phyloP scores from a whole-genome alignment of 2,797 vertebrate genomes.

The Onychomys leucogaster region DNA sequence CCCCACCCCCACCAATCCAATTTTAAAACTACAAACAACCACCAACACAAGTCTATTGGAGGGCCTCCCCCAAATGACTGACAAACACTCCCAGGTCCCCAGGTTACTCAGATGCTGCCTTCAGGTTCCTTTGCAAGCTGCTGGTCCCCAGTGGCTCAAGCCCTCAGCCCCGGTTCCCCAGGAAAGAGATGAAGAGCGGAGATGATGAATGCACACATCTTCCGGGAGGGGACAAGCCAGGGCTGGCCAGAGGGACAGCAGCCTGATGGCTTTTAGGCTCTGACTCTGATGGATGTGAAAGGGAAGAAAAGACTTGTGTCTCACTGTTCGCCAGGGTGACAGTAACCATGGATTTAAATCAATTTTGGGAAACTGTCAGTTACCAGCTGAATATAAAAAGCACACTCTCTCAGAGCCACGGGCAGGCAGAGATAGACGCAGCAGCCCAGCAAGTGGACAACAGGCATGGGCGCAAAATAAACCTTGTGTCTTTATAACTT shows the following conservation, averaged over 20 bases:
- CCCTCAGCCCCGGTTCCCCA: neutral
- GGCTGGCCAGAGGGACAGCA: neutral
- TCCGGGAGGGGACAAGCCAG: neutral
- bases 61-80: neutral
- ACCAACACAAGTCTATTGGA: neutral
- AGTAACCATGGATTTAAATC: slow-evolving; percentile 85
- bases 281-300: slow-evolving; percentile 47
- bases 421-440: neutral
- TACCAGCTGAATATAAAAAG: slow-evolving; percentile 76
- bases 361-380: slow-evolving; percentile 75
- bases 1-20: neutral
- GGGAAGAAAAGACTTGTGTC: slow-evolving; percentile 79
- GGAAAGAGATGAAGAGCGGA: neutral
- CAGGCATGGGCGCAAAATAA: neutral
- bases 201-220: neutral
- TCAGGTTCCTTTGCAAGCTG: neutral
- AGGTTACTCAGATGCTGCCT: neutral
- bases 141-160: neutral
- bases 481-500: neutral
- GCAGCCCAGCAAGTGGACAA: fast-evolving
- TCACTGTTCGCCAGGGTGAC: slow-evolving; percentile 82
- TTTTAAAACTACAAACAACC: neutral
- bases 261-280: neutral
- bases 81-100: neutral
- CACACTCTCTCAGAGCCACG: neutral